Base-by-base conservation (phyloP, 2,888 invertebrate genomes). In the Lasius fuliginosus region DNA sequence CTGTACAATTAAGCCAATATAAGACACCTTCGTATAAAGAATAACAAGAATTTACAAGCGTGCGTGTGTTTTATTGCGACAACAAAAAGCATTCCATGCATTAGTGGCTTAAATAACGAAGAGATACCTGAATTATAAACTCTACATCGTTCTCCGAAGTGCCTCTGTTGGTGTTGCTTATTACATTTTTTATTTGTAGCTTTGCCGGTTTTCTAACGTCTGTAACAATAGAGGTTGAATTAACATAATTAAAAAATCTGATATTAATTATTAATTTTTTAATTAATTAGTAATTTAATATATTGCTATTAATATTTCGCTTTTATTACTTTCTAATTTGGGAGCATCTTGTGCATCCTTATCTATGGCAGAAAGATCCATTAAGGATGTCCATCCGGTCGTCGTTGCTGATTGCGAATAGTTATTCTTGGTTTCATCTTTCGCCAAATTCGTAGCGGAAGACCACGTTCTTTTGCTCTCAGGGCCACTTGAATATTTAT, bases 361-460 rank as follows among this genome's bases (percentile, higher is more conserved):
- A n/a, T 91, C 91, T 40, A 92, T 90, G 74, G 87, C 86, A 86
- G 97, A 97, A 94, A 98, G 96, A 95, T 98, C 98, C 91, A 98
- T 97, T 90, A 98, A 97, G 89, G 98, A 98, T 92, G 97, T 97
- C 98, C 98, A 98, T 56, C 90, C 92, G 33, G 91, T 90, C 36
- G 92, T 88, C 46, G 90, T 83, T 0, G 64, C 27, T 12, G 86
- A 5, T 30, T 89, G 87, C 23, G 89, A 83, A 46, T 60, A 23
- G 23, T 77, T 84, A 42, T 56, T 56, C 73, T 85, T 90, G 12
- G 73, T 81, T 64, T 91, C 94, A 82, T 94, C 94, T 77, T 94
- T 95, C 3, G 93, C 88, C 90, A 98, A 96, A 94, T 97, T 98
- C 88, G 97, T 97, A 91, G 97, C 97, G 75, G 98, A 98, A 33